phyloP scores from a whole-genome alignment of 2,797 vertebrate genomes.

The Hafferia zeledoni region DNA sequence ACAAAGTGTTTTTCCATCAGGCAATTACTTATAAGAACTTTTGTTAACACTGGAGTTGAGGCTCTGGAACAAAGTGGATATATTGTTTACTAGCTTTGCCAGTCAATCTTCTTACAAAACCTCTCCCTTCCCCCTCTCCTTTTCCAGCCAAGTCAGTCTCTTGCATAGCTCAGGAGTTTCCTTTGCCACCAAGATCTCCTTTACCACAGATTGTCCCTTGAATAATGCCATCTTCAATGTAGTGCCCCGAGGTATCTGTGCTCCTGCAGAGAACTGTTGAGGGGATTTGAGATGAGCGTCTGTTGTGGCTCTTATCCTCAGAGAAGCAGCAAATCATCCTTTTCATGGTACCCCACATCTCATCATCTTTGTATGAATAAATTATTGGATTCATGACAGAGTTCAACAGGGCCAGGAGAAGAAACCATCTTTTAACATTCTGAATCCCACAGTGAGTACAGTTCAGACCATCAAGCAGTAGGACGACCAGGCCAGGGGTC shows the following conservation, averaged over 20 bases:
- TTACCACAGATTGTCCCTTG: conserved; percentile 68
- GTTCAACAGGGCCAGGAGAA: conserved; percentile 92
- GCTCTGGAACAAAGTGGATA: conserved; percentile 50
- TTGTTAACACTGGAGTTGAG: conserved; percentile 68
- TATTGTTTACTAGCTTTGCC: conserved; percentile 49
- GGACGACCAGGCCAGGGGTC: conserved; percentile 91
- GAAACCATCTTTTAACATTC: conserved; percentile 89
- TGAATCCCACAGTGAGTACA: conserved; percentile 84
- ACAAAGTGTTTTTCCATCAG: conserved; percentile 63
- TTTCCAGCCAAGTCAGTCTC: conserved; percentile 25
- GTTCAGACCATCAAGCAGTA: conserved; percentile 90
- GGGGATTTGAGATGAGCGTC: conserved; percentile 70
- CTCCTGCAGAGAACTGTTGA: conserved; percentile 76
- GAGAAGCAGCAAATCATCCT: conserved; percentile 86
- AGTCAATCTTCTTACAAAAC: conserved; percentile 49
- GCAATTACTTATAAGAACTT: conserved; percentile 64
- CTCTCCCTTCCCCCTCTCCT: conserved; percentile 54
- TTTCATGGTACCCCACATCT: conserved; percentile 94
- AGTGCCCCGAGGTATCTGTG: conserved; percentile 73
- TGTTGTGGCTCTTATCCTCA: conserved; percentile 75
- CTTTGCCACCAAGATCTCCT: conserved; percentile 57
- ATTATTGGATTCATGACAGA: conserved; percentile 97
- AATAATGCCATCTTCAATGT: conserved; percentile 72
- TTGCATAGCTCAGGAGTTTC: conserved; percentile 52
- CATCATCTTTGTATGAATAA: conserved; percentile 97